Evolutionary conservation across 1,140 invertebrate genomes (phyloP).

Genomic region (Cardiocondyla obscurior): DNA sequence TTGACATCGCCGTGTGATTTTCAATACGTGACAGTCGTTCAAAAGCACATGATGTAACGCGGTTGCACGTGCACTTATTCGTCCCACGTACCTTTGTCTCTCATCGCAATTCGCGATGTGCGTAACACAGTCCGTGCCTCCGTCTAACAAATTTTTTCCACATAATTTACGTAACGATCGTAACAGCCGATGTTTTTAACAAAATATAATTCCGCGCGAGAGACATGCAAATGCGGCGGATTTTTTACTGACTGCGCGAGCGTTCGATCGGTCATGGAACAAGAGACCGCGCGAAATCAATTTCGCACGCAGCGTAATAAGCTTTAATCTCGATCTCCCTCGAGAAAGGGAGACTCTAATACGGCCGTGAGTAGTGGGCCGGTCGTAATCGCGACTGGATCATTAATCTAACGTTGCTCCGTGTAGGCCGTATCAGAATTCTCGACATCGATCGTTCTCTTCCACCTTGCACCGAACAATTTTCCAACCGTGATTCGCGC

Average conservation of each 20-base stretch:
- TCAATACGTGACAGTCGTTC: conserved; percentile 46
- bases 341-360: conserved; percentile 71
- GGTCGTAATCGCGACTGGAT: conserved; percentile 69
- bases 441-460: conserved; percentile 70
- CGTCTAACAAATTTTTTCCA: background rate
- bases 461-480: conserved; percentile 53
- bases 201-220: conserved; percentile 19
- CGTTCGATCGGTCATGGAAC: conserved; percentile 57
- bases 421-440: conserved; percentile 68
- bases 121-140: background rate
- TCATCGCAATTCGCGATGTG: background rate
- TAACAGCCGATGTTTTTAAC: conserved; percentile 58
- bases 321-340: conserved; percentile 75
- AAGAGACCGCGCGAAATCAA: conserved; percentile 73
- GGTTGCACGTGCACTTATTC: conserved; percentile 20
- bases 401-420: conserved; percentile 75
- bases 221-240: conserved; percentile 17
- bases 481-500: conserved; percentile 41
- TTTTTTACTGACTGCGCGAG: conserved; percentile 47
- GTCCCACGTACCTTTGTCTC: conserved; percentile 22
- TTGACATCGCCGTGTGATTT: conserved; percentile 52
- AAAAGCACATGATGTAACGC: conserved; percentile 36
- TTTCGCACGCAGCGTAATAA: conserved; percentile 68
- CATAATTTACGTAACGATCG: conserved; percentile 34
- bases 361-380: conserved; percentile 66